Evolutionary conservation across 1,140 invertebrate species (phyloP), one percentile per base, ranked within the genome.

Genomic region (Megalonaias nervosa): DNA sequence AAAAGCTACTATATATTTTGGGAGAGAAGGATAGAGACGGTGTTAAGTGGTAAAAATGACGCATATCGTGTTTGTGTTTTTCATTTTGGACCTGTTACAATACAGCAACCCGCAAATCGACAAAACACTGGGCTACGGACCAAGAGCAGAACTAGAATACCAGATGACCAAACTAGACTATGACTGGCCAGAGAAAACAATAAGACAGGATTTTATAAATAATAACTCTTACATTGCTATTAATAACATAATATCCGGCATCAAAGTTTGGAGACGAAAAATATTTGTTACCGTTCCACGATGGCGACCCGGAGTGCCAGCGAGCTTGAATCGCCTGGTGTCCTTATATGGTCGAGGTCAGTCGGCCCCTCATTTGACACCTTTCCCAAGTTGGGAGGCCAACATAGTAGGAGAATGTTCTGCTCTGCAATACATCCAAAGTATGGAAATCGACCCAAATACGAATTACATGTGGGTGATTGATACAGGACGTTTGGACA

Each of bases 371-470:
- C 6, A 9, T 48, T 48, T 86, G 1, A 65, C 69, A 31, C 83
- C 85, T 11, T 86, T 76, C 38, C 83, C 83, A 0, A 79, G 57
- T 61, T 85, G 85, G 85, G 71, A 57, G 0, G 71, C 72, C 74
- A 82, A 86, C 64, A 75, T 58, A 64, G n/a, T 82, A 15, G 83
- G 83, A 0, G 68, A 86, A 61, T 86, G 85, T 72, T 17, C 61
- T 11, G 78, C 72, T n/a, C 69, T 86, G 11, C 85, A 86, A 71
- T 86, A 85, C 61, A 78, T 85, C 3, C 83, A 85, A 38, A 81
- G 83, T 58, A 85, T 86, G 85, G 85, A 86, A 67, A 74, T 86
- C 15, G 85, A 86, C 67, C 82, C 82, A 11, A 85, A 84, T 67
- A 85, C 82, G 5, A 83, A 83, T 15, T 72, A 74, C 21, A 85